These are phyloP conservation scores for Ylistrum balloti DNA, from an alignment of 1,140 invertebrate genomes.

Conservation along the genomic window DNA sequence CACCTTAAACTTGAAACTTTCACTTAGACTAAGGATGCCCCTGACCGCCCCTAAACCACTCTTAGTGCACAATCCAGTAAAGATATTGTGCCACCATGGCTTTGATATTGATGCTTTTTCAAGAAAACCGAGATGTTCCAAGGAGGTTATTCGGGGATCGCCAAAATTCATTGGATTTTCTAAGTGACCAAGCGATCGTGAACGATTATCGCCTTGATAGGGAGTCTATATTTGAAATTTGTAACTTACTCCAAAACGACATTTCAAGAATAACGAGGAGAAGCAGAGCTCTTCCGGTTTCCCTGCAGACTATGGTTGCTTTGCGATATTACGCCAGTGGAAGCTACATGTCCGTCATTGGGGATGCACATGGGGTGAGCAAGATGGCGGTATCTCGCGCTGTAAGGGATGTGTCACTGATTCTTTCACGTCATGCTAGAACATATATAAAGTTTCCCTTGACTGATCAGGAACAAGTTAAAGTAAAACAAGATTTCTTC, in stretches of 20 bases:
- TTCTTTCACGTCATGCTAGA: background rate
- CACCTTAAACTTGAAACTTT: background rate
- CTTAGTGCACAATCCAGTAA: background rate
- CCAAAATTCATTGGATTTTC: slow-evolving; percentile 41
- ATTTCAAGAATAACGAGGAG: background rate
- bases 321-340: slow-evolving; percentile 41
- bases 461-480: background rate
- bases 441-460: background rate
- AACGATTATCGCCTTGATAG: slow-evolving; percentile 41
- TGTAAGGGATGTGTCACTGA: slow-evolving; percentile 6
- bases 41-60: background rate
- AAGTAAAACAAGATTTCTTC: background rate
- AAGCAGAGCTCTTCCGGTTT: slow-evolving; percentile 10
- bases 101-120: background rate
- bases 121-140: background rate
- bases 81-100: background rate
- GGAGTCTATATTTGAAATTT: slow-evolving; percentile 41
- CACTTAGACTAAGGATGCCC: background rate
- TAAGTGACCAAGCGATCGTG: slow-evolving; percentile 22
- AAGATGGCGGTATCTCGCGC: slow-evolving; percentile 42
- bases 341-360: slow-evolving; percentile 43
- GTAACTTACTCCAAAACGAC: slow-evolving; percentile 42
- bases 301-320: slow-evolving; percentile 42
- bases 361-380: slow-evolving; percentile 46
- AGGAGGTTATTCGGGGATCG: slow-evolving; percentile 29